Percentiles rank a stretch among this genome's conserved stretches.
Evolutionary conservation across 2,888 invertebrate genomes (phyloP).

Genomic region (Cryptus viduatorius): DNA sequence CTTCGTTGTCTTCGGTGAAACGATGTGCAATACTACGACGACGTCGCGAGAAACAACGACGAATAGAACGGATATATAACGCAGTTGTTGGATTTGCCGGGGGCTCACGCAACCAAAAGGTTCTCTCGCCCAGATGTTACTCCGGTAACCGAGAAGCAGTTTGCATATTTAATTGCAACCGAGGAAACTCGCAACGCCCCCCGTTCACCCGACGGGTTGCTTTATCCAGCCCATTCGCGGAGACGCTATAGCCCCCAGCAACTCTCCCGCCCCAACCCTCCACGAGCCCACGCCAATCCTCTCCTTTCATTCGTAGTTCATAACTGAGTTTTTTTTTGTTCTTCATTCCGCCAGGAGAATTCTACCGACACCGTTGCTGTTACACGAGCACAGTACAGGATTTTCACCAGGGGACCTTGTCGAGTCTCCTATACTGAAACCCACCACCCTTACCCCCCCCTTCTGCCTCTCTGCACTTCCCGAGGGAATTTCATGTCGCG

Average conservation of each 20-base stretch:
- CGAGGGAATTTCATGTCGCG: conserved; percentile 19
- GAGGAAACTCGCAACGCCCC: conserved; percentile 8
- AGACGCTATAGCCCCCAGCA: conserved; percentile 18
- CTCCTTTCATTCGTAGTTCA: conserved; percentile 39
- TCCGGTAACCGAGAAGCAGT: conserved; percentile 73
- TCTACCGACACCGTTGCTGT: conserved; percentile 33
- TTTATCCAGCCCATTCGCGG: conserved; percentile 57
- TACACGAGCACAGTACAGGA: conserved; percentile 9
- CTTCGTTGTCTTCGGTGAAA: conserved; percentile 26
- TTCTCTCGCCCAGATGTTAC: conserved; percentile 76
- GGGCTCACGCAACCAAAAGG: conserved; percentile 66
- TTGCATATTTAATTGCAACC: conserved; percentile 79
- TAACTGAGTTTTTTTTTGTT: conserved; percentile 31
- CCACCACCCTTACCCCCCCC: no score
- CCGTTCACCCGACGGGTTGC: conserved; percentile 43
- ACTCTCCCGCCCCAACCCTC: conserved; percentile 17
- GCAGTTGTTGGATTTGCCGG: conserved; percentile 18
- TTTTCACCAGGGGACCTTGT: conserved; percentile 10
- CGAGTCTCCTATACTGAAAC: not conserved
- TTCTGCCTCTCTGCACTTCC: conserved; percentile 17
- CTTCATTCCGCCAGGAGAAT: conserved; percentile 27
- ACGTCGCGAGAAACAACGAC: conserved; percentile 1
- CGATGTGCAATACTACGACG: conserved; percentile 1
- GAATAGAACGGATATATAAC: conserved; percentile 30
- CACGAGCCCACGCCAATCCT: conserved; percentile 14